Evolutionary conservation across 2,113 vertebrate species (phyloP).

Genomic region (Chrysemys picta): DNA sequence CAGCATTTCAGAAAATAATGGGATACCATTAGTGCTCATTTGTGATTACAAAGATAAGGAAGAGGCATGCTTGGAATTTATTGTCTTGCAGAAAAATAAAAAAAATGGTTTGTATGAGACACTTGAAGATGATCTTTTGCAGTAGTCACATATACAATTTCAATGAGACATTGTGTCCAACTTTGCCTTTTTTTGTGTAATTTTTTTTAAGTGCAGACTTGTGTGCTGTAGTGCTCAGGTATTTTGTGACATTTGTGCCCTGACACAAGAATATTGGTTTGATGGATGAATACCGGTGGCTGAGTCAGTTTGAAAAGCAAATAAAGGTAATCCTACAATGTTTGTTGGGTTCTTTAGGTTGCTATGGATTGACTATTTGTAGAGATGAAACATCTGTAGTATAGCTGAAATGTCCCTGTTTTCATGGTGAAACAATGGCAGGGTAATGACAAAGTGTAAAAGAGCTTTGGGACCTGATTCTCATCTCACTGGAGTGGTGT

Average conservation of each 20-base stretch:
- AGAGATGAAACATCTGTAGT: not conserved
- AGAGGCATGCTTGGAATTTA: not conserved
- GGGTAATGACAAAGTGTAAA: not conserved
- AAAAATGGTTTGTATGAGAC: not conserved
- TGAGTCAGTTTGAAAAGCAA: not conserved
- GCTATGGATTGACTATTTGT: not conserved
- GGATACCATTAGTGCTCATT: not conserved
- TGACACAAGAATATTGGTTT: not conserved
- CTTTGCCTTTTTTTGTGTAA: not conserved
- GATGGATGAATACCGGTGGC: not conserved
- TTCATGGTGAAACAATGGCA: not conserved
- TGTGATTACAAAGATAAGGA: not conserved
- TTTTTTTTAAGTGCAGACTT: not conserved
- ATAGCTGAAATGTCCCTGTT: not conserved
- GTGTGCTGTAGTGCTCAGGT: not conserved
- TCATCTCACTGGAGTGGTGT: not conserved
- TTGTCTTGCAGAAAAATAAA: not conserved
- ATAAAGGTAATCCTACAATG: not conserved
- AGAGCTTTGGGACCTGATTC: not conserved
- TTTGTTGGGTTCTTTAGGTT: not conserved
- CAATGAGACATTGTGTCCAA: not conserved
- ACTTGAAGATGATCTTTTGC: not conserved
- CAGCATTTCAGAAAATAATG: not conserved
- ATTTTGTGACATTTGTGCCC: not conserved
- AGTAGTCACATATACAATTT: too few relatives aligned